phyloP scores from a whole-genome alignment of 2,888 invertebrate species.

The Yponomeuta sedellus region DNA sequence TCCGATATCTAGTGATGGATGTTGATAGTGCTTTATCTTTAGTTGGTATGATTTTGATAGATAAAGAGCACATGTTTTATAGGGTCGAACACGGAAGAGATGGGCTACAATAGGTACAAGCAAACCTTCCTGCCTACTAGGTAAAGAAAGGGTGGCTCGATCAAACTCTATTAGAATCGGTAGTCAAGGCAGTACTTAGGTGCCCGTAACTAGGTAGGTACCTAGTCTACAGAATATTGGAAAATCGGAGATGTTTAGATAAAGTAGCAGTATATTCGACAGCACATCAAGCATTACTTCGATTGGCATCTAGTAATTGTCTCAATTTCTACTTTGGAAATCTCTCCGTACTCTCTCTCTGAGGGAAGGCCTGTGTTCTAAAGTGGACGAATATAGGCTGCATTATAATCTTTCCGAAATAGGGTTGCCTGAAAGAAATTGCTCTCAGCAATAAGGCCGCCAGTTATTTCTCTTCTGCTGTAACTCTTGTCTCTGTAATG shows the following conservation, averaged over 20 bases:
- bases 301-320: too few relatives aligned
- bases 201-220: neutral
- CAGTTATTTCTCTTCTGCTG: too few relatives aligned
- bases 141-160: constrained; percentile 48
- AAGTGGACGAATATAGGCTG: too few relatives aligned
- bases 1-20: constrained; percentile 21
- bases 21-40: constrained; percentile 30
- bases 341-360: too few relatives aligned
- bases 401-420: too few relatives aligned
- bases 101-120: constrained; percentile 19
- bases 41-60: constrained; percentile 36
- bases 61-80: constrained; percentile 45
- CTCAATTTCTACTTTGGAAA: too few relatives aligned
- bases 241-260: constrained; percentile 1
- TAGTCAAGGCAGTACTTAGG: neutral
- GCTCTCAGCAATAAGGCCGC: too few relatives aligned
- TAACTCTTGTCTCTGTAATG: too few relatives aligned
- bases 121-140: constrained; percentile 22
- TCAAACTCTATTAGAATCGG: neutral
- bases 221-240: neutral
- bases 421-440: too few relatives aligned
- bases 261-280: too few relatives aligned
- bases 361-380: too few relatives aligned
- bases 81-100: constrained; percentile 54
- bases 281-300: too few relatives aligned